These are phyloP conservation scores for Schizotus pectinicornis DNA, from an alignment of 2,888 invertebrate species.

Conservation along the genomic window DNA sequence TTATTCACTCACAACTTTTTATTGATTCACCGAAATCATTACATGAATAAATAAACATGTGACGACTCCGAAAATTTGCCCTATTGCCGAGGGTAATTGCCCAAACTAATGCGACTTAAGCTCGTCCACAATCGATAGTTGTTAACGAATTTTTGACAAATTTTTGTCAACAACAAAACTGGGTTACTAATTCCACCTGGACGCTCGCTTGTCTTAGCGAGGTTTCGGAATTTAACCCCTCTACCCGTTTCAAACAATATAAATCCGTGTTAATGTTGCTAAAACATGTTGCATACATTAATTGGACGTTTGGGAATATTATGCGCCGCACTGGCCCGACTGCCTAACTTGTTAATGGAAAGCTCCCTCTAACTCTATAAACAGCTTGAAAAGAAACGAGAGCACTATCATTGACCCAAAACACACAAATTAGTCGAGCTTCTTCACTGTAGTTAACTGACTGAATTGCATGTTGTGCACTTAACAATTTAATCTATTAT, in stretches of 20 bases:
- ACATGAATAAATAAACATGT: too few species aligned
- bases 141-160: too few species aligned
- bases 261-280: conserved; percentile 14
- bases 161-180: too few species aligned
- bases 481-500: too few species aligned
- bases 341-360: conserved; percentile 15
- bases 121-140: too few species aligned
- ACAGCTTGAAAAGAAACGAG: conserved; percentile 7
- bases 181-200: too few species aligned
- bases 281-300: conserved; percentile 15
- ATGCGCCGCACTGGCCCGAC: background rate
- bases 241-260: conserved; percentile 3
- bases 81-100: too few species aligned
- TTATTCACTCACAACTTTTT: too few species aligned
- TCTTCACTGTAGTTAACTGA: conserved; percentile 13
- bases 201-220: background rate
- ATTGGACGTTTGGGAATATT: conserved; percentile 15
- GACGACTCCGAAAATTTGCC: too few species aligned
- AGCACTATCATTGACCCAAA: conserved; percentile 2
- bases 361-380: background rate
- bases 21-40: too few species aligned
- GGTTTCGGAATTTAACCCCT: background rate
- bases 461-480: background rate
- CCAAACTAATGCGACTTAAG: too few species aligned
- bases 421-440: conserved; percentile 10